These are phyloP conservation scores for Amblyjoppa proteus DNA, from an alignment of 2,888 invertebrate genomes.

Conservation along the genomic window DNA sequence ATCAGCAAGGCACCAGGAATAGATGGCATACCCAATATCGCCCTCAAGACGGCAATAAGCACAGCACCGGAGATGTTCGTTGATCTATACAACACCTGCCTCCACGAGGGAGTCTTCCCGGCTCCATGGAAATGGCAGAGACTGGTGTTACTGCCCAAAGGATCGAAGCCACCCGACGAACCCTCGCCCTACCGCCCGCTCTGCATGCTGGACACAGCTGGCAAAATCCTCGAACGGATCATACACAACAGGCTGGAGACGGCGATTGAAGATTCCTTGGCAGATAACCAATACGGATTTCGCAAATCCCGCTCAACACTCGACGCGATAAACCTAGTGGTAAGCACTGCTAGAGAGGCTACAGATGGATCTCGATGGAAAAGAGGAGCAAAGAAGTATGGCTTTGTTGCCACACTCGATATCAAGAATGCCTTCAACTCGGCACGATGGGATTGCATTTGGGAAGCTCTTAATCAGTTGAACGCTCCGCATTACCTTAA, in stretches of 20 bases:
- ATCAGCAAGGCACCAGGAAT: conserved; percentile 56
- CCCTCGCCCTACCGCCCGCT: no score
- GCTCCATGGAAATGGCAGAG: conserved; percentile 57
- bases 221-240: no score
- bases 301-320: no score
- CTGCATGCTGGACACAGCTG: no score
- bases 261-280: no score
- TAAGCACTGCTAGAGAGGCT: no score
- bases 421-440: no score
- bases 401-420: no score
- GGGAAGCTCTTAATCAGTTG: background rate
- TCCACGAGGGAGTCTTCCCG: conserved; percentile 58
- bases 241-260: no score
- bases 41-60: conserved; percentile 53
- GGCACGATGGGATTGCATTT: background rate
- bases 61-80: conserved; percentile 57
- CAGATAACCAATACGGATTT: no score
- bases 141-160: conserved; percentile 59
- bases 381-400: no score
- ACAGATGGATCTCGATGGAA: conserved; percentile 7
- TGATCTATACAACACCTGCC: conserved; percentile 30
- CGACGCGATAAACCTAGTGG: no score
- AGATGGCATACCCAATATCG: conserved; percentile 56
- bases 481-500: background rate
- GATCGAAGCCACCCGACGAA: background rate